phyloP scores from a whole-genome alignment of 2,888 invertebrate species.

The Scaptomyza reducta region DNA sequence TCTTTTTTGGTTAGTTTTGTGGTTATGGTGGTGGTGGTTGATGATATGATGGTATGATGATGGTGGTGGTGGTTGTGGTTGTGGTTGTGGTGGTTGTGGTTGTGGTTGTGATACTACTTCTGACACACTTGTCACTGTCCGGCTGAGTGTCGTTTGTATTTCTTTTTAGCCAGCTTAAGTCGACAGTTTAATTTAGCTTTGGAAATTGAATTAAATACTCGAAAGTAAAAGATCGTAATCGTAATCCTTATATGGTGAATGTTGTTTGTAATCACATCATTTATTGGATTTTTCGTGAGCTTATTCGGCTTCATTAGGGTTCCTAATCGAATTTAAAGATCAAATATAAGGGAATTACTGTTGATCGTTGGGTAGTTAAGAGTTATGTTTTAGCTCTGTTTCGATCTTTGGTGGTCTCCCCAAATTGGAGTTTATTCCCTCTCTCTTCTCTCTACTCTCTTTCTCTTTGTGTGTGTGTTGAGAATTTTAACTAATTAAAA shows the following conservation, averaged over 20 bases:
- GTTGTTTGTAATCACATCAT: slow-evolving; percentile 68
- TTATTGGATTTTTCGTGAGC: slow-evolving; percentile 66
- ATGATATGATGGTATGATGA: too few species aligned
- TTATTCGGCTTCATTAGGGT: slow-evolving; percentile 79
- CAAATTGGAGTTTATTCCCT: background rate
- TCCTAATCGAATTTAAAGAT: slow-evolving; percentile 66
- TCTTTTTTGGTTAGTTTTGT: slow-evolving; percentile 8
- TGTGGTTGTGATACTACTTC: slow-evolving; percentile 20
- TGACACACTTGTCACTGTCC: slow-evolving; percentile 74
- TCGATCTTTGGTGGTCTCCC: slow-evolving; percentile 63
- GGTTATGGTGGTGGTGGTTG: slow-evolving; percentile 30
- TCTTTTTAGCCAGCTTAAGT: slow-evolving; percentile 58
- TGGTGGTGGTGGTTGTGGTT: slow-evolving; percentile 30
- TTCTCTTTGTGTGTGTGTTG: slow-evolving; percentile 21
- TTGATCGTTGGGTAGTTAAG: slow-evolving; percentile 50
- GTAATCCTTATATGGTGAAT: slow-evolving; percentile 25
- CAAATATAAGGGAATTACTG: slow-evolving; percentile 28
- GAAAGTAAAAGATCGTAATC: slow-evolving; percentile 53
- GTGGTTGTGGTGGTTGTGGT: slow-evolving; percentile 26
- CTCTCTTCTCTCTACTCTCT: slow-evolving; percentile 2
- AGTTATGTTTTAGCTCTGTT: slow-evolving; percentile 48
- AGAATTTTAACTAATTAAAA: slow-evolving; percentile 72
- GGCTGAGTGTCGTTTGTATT: slow-evolving; percentile 68
- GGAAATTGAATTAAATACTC: slow-evolving; percentile 63
- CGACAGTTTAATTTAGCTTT: slow-evolving; percentile 77